These are phyloP conservation scores for Radopholus similis DNA, from an alignment of 1,140 invertebrate genomes.

Conservation along the genomic window DNA sequence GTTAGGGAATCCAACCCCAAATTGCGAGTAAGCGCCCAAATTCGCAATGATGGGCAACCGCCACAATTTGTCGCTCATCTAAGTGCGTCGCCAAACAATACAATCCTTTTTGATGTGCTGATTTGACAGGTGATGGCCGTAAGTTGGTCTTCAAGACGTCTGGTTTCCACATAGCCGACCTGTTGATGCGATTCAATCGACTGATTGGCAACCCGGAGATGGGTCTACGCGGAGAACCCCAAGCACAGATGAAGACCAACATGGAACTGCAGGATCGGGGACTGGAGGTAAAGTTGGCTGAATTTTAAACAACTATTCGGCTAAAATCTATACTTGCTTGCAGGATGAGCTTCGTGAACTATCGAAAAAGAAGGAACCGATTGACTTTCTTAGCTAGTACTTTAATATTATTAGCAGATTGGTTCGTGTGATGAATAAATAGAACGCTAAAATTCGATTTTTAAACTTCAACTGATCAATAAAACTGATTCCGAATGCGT, in stretches of 20 bases:
- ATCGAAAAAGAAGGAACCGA: not conserved
- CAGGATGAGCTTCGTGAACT: not conserved
- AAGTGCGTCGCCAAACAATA: conserved; percentile 26
- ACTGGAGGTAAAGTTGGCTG: not conserved
- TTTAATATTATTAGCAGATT: no score
- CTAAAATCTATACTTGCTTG: no score
- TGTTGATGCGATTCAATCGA: conserved; percentile 55
- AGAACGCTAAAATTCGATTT: no score
- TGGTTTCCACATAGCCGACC: conserved; percentile 46
- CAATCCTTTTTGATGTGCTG: no score
- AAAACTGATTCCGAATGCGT: no score
- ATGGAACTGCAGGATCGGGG: not conserved
- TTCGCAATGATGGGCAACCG: conserved; percentile 48
- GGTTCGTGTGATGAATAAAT: no score
- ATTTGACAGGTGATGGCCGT: conserved; percentile 45
- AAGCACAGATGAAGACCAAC: not conserved
- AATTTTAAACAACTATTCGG: no score
- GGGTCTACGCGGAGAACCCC: conserved; percentile 24
- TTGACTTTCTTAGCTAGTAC: not conserved
- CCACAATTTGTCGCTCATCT: conserved; percentile 52
- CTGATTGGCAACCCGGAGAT: conserved; percentile 50
- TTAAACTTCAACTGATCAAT: no score
- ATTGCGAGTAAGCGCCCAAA: conserved; percentile 38
- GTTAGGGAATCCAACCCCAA: conserved; percentile 52
- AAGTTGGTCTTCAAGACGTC: conserved; percentile 52